These are phyloP conservation scores for Steinernema scapterisci DNA, from an alignment of 2,888 invertebrate genomes.

Conservation along the genomic window DNA sequence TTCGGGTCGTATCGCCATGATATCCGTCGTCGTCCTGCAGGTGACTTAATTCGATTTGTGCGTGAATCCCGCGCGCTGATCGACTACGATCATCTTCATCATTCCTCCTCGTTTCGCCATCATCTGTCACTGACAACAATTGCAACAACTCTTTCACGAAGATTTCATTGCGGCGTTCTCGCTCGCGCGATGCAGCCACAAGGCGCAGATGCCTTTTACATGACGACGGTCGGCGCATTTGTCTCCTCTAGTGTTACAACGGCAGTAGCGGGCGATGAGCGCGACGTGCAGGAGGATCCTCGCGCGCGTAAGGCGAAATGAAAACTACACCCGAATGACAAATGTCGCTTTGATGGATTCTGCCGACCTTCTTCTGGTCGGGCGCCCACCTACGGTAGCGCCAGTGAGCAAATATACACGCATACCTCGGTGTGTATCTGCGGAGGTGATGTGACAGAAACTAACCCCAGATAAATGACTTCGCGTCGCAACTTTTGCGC, in stretches of 20 bases:
- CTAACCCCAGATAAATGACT: slow-evolving; percentile 22
- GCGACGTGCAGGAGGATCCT: slow-evolving; percentile 23
- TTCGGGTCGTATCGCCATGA: slow-evolving; percentile 15
- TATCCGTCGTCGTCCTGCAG: slow-evolving; percentile 23
- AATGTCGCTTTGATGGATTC: slow-evolving; percentile 31
- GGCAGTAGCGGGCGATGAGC: background rate
- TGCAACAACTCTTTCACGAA: slow-evolving; percentile 15
- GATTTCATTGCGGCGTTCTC: background rate
- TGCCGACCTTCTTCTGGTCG: slow-evolving; percentile 7
- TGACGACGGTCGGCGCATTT: background rate
- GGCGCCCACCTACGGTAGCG: background rate
- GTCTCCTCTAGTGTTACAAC: slow-evolving; percentile 21
- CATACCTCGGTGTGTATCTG: background rate
- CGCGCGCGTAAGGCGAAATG: slow-evolving; percentile 20
- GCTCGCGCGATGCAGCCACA: background rate
- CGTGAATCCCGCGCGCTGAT: background rate
- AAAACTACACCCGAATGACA: slow-evolving; percentile 32
- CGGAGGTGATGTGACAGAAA: slow-evolving; percentile 22
- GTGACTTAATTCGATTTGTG: slow-evolving; percentile 29
- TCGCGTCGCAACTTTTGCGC: slow-evolving; percentile 28
- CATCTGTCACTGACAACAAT: slow-evolving; percentile 24
- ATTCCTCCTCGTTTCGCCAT: background rate
- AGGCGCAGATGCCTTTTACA: slow-evolving; percentile 9
- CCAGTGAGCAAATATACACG: slow-evolving; percentile 1
- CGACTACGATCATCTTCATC: slow-evolving; percentile 7